phyloP scores from a whole-genome alignment of 1,140 invertebrate genomes.

The Aethina tumida region DNA sequence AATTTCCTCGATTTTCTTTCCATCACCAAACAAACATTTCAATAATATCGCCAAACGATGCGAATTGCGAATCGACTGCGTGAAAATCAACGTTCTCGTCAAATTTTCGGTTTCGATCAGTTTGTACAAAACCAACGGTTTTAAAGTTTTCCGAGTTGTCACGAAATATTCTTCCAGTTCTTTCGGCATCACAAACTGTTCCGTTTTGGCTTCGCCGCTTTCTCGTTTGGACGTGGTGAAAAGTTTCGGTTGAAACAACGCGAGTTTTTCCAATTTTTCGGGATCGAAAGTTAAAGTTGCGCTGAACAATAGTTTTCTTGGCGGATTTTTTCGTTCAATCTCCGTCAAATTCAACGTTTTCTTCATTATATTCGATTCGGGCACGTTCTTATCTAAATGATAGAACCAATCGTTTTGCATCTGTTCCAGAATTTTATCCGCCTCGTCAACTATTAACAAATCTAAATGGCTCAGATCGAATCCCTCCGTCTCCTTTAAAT shows the following conservation, averaged over 20 bases:
- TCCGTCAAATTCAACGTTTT: too few species aligned
- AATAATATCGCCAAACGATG: constrained; percentile 48
- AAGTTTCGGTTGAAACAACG: constrained; percentile 83
- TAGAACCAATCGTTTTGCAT: constrained; percentile 83
- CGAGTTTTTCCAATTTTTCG: constrained; percentile 79
- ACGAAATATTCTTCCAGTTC: constrained; percentile 72
- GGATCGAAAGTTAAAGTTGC: constrained; percentile 94
- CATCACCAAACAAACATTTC: constrained; percentile 38
- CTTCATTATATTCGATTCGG: too few species aligned
- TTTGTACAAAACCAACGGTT: constrained; percentile 74
- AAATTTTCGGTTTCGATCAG: constrained; percentile 57
- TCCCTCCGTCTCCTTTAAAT: constrained; percentile 78
- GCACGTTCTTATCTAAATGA: constrained; percentile 53
- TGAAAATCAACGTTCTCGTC: constrained; percentile 78
- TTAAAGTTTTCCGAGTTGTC: constrained; percentile 55
- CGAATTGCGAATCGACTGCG: constrained; percentile 69
- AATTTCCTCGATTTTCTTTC: constrained; percentile 54
- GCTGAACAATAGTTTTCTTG: constrained; percentile 92
- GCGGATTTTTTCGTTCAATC: too few species aligned
- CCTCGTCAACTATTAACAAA: constrained; percentile 92
- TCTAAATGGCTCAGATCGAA: constrained; percentile 70
- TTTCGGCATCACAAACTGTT: constrained; percentile 61
- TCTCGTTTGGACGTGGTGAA: constrained; percentile 51
- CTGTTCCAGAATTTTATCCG: constrained; percentile 86
- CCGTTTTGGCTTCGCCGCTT: constrained; percentile 30